phyloP scores from a whole-genome alignment of 2,113 vertebrate species.

The Arothron firmamentum region DNA sequence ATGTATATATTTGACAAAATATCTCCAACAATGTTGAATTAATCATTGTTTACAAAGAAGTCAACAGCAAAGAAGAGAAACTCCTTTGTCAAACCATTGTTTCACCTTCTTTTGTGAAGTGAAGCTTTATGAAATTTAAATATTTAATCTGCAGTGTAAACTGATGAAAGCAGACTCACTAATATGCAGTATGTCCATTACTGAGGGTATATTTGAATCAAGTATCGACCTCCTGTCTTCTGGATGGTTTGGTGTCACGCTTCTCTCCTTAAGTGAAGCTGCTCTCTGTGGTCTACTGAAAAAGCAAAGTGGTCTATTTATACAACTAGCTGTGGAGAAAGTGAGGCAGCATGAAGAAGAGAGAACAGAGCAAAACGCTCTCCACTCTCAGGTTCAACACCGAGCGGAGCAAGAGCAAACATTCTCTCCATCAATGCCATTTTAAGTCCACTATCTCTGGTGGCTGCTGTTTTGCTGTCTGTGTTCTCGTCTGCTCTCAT shows the following conservation, averaged over 20 bases:
- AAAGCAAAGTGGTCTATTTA: slow-evolving; percentile 68
- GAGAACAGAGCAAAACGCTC: slow-evolving; percentile 11
- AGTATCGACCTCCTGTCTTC: slow-evolving; percentile 15
- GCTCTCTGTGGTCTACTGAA: slow-evolving; percentile 48
- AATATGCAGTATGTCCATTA: slow-evolving; percentile 26
- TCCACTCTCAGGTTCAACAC: slow-evolving; percentile 13
- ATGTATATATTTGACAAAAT: too few relatives aligned
- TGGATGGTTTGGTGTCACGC: slow-evolving; percentile 36
- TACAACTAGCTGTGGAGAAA: slow-evolving; percentile 29
- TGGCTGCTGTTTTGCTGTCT: background rate
- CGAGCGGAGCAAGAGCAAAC: slow-evolving; percentile 29
- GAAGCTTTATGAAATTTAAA: background rate
- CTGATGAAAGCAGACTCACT: background rate
- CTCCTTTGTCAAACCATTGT: background rate
- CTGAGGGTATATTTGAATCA: slow-evolving; percentile 21
- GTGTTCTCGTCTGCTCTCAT: slow-evolving; percentile 5
- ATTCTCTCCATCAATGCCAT: slow-evolving; percentile 9
- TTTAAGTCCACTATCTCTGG: slow-evolving; percentile 2
- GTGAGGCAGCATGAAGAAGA: slow-evolving; percentile 1
- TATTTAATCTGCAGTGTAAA: slow-evolving; percentile 2
- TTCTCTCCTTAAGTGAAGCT: slow-evolving; percentile 51
- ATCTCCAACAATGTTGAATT: too few relatives aligned
- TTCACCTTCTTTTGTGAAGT: background rate
- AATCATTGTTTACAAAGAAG: background rate
- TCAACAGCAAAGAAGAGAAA: background rate